Base-by-base conservation (phyloP, 2,888 invertebrate genomes). In the Drosophila trichaetosa region DNA sequence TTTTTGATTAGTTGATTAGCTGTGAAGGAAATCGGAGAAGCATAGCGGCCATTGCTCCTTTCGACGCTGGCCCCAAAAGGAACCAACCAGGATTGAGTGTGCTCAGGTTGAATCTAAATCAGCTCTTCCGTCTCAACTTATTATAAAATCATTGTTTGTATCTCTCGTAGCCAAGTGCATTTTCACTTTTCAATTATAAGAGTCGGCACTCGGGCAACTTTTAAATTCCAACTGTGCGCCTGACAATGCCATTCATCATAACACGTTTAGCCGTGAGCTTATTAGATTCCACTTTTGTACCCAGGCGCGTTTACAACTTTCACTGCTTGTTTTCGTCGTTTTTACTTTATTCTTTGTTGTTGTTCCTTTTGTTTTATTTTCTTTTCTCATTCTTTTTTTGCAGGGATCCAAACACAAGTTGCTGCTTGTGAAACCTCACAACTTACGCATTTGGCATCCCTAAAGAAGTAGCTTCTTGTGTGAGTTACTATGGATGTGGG, bases 171-270 rank as follows among this genome's bases (percentile, higher is more conserved):
- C 60, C 66, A 58, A 79, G 68, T 71, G 78, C 76, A 78, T 71
- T 77, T 73, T 63, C 73, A 77, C 58, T 78, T 84, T 85, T 85
- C 88, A 85, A 88, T 88, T 85, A 80, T 65, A 72, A 51, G 58
- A 66, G 38, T 33, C 53, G 33, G 42, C 59, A 40, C 49, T 33
- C 16, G 24, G 36, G 57, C 31, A 69, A 78, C 85, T 85, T 87
- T 84, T 72, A 78, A 88, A 88, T 86, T 83, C 78, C 76, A 70
- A 67, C 71, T 86, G 82, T 88, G 86, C 76, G 80, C 68, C 83
- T 86, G 87, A 88, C 88, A 86, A 83, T 86, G 88, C 76, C 87
- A 88, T 86, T 86, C 87, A 88, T 86, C 85, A 86, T 88, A 86
- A 86, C 88, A 88, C 84, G 84, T 88, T 88, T 86, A 86, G 85